Evolutionary conservation across 2,888 invertebrate species (phyloP).

Genomic region (Ypsolopha scabrella): DNA sequence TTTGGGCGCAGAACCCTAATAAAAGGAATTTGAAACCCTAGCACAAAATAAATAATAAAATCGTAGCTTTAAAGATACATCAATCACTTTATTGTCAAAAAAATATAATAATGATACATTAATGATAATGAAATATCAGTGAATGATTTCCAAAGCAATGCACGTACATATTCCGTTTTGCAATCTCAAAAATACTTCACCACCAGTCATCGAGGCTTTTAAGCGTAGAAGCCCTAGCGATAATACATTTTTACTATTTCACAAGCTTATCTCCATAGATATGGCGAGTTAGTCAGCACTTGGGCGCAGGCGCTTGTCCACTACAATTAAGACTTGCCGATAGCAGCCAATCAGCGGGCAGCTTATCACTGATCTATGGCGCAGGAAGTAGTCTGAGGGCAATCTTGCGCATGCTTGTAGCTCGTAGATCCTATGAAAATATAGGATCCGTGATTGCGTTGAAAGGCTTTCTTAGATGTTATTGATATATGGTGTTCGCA

Average conservation of each 20-base stretch:
- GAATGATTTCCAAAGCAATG: too few species aligned
- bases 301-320: slow-evolving; percentile 20
- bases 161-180: too few species aligned
- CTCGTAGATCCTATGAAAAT: not conserved
- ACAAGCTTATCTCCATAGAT: not conserved
- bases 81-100: too few species aligned
- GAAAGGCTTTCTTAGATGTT: not conserved
- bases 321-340: slow-evolving; percentile 36
- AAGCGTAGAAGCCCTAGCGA: too few species aligned
- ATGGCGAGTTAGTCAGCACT: not conserved
- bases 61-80: too few species aligned
- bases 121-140: too few species aligned
- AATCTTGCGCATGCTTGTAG: not conserved
- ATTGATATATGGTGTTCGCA: not conserved
- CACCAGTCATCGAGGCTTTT: too few species aligned
- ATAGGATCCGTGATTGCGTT: not conserved
- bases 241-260: not conserved
- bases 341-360: slow-evolving; percentile 32
- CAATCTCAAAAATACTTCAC: too few species aligned
- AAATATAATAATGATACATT: too few species aligned
- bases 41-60: too few species aligned
- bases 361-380: slow-evolving; percentile 1
- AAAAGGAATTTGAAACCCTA: too few species aligned
- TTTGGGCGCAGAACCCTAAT: too few species aligned
- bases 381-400: not conserved